Percentiles rank a stretch among this genome's conserved stretches.
phyloP scores from a whole-genome alignment of 2,113 vertebrate species.

The Trematomus loennbergii region DNA sequence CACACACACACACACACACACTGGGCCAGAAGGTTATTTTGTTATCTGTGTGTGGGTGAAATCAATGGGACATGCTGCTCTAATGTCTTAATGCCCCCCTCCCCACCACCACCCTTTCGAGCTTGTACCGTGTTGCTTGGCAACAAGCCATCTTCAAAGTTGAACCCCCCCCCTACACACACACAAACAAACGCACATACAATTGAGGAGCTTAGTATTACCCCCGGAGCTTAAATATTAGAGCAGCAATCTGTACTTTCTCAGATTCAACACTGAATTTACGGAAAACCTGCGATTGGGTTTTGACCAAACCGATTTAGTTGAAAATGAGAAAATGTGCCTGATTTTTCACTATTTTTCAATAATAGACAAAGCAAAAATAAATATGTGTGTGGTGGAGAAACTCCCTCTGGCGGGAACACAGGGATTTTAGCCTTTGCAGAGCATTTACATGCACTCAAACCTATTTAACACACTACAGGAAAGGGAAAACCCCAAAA shows the following conservation, averaged over 20 bases:
- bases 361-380: too few relatives aligned
- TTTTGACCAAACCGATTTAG: too few relatives aligned
- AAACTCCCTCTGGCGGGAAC: too few relatives aligned
- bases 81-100: conserved; percentile 38
- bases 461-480: too few relatives aligned
- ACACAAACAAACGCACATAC: background rate
- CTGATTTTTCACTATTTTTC: too few relatives aligned
- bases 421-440: too few relatives aligned
- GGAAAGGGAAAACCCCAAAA: too few relatives aligned
- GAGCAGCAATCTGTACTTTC: conserved; percentile 17
- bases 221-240: conserved; percentile 20
- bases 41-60: conserved; percentile 45
- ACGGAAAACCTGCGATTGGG: too few relatives aligned
- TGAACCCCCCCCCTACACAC: conserved; percentile 20
- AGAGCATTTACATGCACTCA: too few relatives aligned
- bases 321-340: too few relatives aligned
- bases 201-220: conserved; percentile 26
- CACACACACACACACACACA: too few relatives aligned
- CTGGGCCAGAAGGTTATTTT: conserved; percentile 36
- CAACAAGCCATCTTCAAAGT: conserved; percentile 71
- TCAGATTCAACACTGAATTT: background rate
- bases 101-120: conserved; percentile 7
- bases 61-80: conserved; percentile 59
- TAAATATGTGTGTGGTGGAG: too few relatives aligned
- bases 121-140: conserved; percentile 66